phyloP scores from a whole-genome alignment of 2,113 vertebrate species.

The Leptobrachium leishanense region DNA sequence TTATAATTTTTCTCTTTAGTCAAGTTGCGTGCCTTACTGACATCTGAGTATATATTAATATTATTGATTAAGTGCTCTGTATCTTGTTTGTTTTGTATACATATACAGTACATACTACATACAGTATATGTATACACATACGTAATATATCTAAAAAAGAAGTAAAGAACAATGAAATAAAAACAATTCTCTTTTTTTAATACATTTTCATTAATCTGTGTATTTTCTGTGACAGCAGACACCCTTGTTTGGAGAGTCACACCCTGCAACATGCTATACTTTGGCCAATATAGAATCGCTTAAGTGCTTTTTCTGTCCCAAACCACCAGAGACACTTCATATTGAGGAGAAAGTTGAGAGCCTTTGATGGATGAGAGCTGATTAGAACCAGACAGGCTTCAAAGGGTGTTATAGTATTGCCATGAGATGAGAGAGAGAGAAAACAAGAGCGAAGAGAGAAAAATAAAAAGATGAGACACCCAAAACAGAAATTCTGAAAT shows the following conservation, averaged over 20 bases:
- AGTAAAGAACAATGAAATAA: too few relatives aligned
- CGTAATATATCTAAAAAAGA: too few relatives aligned
- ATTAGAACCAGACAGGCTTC: conserved; percentile 39
- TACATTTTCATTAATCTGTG: too few relatives aligned
- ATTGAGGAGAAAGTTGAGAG: conserved; percentile 23
- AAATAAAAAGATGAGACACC: background rate
- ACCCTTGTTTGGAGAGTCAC: background rate
- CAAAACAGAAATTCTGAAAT: background rate
- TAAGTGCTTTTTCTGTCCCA: conserved; percentile 24
- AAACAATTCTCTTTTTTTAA: too few relatives aligned
- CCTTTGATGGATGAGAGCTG: conserved; percentile 32
- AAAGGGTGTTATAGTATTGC: conserved; percentile 16
- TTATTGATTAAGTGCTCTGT: too few relatives aligned
- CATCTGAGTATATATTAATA: too few relatives aligned
- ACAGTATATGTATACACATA: too few relatives aligned
- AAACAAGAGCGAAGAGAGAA: background rate
- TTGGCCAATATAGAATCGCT: conserved; percentile 18
- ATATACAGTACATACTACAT: too few relatives aligned
- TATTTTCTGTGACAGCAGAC: too few relatives aligned
- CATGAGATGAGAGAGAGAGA: conserved; percentile 1
- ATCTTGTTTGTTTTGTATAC: too few relatives aligned
- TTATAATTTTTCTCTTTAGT: too few relatives aligned
- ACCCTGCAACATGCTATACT: conserved; percentile 21
- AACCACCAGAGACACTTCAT: conserved; percentile 34
- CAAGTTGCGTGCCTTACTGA: too few relatives aligned